Evolutionary conservation across 2,113 vertebrate species (phyloP), one percentile per base, ranked within the genome.

Genomic region (Pelusios castaneus): DNA sequence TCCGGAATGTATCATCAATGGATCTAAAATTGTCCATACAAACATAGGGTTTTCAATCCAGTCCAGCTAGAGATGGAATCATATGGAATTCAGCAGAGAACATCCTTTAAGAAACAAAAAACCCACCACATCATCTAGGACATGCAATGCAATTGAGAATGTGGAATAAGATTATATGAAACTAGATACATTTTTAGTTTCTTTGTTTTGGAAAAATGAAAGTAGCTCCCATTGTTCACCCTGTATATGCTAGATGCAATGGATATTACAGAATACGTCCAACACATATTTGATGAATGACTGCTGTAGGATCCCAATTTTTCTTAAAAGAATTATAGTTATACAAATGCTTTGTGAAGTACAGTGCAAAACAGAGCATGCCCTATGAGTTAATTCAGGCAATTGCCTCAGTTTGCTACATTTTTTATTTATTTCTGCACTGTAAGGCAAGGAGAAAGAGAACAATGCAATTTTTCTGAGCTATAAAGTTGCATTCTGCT

Each of bases 191-290:
- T 12, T 41, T 67, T n/a, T 41, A 43, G 41, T 43, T 75, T 25
- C 70, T 43, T 75, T 4, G 0, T 2, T 4, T 13, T 77, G 58
- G 27, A 47, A 84, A 19, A 29, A 9, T 8, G 31, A 80, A 76
- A 54, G 9, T 22, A 45, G 1, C 24, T 80, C 10, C 58, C 7
- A 0, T 0, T 52, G n/a, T 70, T 52, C 51, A 67, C 34, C 17
- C 17, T 67, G 31, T 34, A 14, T 34, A 34, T 78, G 0, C 0
- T 75, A 75, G 0, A 1, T 38, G 7, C 22, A 10, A 13, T 0
- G 25, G 27, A 41, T 9, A 41, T 1, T 24, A 6, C 31, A 5
- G 75, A 51, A 10, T 7, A 8, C 0, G 12, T 51, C 58, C 51
- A 21, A 29, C 76, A 21, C 56, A 16, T 3, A 47, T 22, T 34